Percentiles rank a stretch among this genome's conserved stretches.
Conservation (phyloP, 2,113 vertebrate species). For the Leptocoma aspasia region DNA sequence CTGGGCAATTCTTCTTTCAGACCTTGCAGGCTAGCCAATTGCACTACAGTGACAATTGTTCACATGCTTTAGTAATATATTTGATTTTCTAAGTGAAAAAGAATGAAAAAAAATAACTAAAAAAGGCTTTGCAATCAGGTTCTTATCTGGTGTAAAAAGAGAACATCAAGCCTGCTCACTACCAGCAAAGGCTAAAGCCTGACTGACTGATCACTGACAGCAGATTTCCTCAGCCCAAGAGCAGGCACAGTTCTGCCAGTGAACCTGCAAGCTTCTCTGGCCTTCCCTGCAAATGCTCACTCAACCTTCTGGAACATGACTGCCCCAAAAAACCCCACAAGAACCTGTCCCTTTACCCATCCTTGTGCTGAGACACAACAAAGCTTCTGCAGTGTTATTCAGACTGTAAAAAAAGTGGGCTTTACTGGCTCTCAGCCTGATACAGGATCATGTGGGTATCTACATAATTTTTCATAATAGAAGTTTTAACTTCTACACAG, state of each 20-base stretch:
- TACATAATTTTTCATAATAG: background rate
- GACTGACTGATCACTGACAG: background rate
- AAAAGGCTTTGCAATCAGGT: background rate
- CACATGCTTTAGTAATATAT: background rate
- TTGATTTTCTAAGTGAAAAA: background rate
- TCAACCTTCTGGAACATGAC: background rate
- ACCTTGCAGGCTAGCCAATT: background rate
- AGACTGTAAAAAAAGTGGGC: background rate
- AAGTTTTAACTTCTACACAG: background rate
- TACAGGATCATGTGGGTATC: rapidly evolving
- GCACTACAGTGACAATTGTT: background rate
- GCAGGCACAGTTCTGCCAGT: background rate
- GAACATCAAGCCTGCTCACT: background rate
- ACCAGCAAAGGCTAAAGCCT: background rate
- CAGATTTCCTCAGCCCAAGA: background rate
- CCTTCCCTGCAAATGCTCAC: background rate
- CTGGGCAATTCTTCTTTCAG: background rate
- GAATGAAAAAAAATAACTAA: background rate
- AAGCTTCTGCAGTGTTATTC: background rate
- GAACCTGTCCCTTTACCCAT: background rate
- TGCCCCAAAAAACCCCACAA: rapidly evolving
- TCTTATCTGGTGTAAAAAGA: background rate
- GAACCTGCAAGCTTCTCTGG: background rate
- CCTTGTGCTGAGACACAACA: background rate
- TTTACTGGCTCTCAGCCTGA: background rate